Conservation (phyloP, 2,113 vertebrate species). For the Hyla sarda region DNA sequence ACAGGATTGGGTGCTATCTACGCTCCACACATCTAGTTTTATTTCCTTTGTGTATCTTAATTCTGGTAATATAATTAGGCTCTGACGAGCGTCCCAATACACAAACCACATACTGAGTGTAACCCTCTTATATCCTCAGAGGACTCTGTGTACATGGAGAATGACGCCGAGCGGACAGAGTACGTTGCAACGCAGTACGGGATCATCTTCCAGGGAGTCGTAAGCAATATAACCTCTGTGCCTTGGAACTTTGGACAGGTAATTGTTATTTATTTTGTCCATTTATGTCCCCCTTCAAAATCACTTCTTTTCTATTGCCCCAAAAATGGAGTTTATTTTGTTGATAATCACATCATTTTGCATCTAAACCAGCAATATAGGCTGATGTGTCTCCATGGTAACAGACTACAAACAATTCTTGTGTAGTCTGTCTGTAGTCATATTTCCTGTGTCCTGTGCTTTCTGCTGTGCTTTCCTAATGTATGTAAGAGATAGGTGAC, state of each 20-base stretch:
- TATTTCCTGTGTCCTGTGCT: too few species aligned
- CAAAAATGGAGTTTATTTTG: too few species aligned
- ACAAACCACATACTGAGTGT: background rate
- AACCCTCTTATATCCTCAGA: constrained; percentile 61
- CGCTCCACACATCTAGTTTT: background rate
- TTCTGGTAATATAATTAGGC: background rate
- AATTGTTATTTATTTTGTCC: constrained; percentile 5
- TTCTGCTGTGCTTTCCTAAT: too few species aligned
- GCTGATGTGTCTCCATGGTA: too few species aligned
- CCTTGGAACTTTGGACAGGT: constrained; percentile 73
- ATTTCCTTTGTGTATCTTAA: background rate
- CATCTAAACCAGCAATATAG: too few species aligned
- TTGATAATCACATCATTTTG: too few species aligned
- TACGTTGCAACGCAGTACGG: constrained; percentile 70
- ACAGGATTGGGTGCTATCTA: background rate
- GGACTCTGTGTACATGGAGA: constrained; percentile 70
- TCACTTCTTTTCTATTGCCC: too few species aligned
- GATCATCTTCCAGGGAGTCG: constrained; percentile 68
- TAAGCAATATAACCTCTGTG: constrained; percentile 65
- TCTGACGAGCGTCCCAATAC: background rate
- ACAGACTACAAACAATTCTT: too few species aligned
- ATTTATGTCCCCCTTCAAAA: too few species aligned
- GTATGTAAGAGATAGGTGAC: too few species aligned
- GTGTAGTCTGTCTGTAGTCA: too few species aligned
- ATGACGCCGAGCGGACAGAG: constrained; percentile 66